Base-by-base conservation (phyloP, 2,888 invertebrate genomes). In the Thalpophila matura region DNA sequence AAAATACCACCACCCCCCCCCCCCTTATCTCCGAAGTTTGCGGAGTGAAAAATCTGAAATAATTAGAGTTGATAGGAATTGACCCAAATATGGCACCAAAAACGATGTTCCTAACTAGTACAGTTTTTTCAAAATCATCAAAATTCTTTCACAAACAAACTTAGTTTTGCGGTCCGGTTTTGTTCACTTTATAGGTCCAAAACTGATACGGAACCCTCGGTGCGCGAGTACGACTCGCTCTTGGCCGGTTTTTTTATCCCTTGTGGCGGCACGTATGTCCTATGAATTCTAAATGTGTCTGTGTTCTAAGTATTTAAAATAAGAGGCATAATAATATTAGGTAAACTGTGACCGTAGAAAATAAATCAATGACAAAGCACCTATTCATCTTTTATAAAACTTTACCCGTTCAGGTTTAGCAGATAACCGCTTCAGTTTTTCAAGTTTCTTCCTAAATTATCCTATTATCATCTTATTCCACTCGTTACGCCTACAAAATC, bases 231-330 rank as follows among this genome's bases (percentile, higher is more conserved):
- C n/a, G n/a, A n/a, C n/a, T n/a, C n/a, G n/a, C n/a, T n/a, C n/a
- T n/a, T n/a, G n/a, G n/a, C n/a, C n/a, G n/a, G n/a, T n/a, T 47
- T 40, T 40, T 37, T 31, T 40, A 27, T 18, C 7, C 7, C 4
- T 47, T 26, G 16, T 43, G 14, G 7, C 1, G n/a, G n/a, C n/a
- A 20, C n/a, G 46, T 14, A 5, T 26, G 40, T 46, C 7, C 14
- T 26, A 43, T 14, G 65, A 37, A 57, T 66, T 27, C 9, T 26
- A 31, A 31, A 68, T 46, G n/a, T 16, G 24, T n/a, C 16, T n/a
- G n/a, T 37, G 27, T 54, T n/a, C n/a, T n/a, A n/a, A n/a, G n/a
- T 27, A 35, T 58, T 33, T 16, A 27, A 61, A 40, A 12, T 9
- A 5, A n/a, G 12, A 26, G 16, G 16, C 12, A 9, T n/a, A 1